A percentile compares a stretch with the other conserved stretches of the same genome.
Conservation (phyloP, 2,888 invertebrate genomes). For the Drosophila maculinotata region DNA sequence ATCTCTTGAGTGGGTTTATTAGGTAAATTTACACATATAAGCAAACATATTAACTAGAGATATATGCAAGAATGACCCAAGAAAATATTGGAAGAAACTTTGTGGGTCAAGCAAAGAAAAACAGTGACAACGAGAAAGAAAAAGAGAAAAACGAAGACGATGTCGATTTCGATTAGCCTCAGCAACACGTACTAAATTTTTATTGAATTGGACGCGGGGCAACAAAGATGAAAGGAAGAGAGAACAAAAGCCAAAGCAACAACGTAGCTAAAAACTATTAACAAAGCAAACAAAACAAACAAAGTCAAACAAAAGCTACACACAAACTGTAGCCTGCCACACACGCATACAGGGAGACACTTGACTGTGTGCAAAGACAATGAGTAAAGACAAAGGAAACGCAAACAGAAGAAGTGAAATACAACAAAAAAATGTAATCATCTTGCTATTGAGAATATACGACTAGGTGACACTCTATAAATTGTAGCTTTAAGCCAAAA, state of each 20-base stretch:
- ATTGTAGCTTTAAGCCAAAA: too few species aligned
- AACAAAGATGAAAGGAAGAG: conserved; percentile 11
- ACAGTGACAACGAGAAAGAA: not conserved
- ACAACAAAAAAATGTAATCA: conserved; percentile 2
- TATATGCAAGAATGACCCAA: not conserved
- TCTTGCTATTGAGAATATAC: conserved; percentile 4
- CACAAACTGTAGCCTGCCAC: conserved; percentile 34
- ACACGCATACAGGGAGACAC: not conserved
- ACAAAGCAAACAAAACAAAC: conserved; percentile 55
- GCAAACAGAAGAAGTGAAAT: not conserved
- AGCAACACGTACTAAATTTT: conserved; percentile 63
- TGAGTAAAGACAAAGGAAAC: conserved; percentile 3
- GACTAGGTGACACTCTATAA: not conserved
- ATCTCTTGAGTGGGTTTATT: conserved; percentile 13
- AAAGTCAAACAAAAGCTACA: conserved; percentile 36
- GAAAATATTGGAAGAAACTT: conserved; percentile 14
- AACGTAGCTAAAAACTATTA: conserved; percentile 62
- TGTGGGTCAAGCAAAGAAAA: conserved; percentile 16
- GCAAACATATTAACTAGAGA: conserved; percentile 11
- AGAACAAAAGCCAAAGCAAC: conserved; percentile 11
- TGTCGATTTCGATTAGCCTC: conserved; percentile 53
- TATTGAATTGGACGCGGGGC: conserved; percentile 58
- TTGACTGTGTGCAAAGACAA: conserved; percentile 12
- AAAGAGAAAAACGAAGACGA: not conserved
- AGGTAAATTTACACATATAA: conserved; percentile 19